Conservation (phyloP, 2,888 invertebrate species). For the Imbricaverruca yamaguchii region DNA sequence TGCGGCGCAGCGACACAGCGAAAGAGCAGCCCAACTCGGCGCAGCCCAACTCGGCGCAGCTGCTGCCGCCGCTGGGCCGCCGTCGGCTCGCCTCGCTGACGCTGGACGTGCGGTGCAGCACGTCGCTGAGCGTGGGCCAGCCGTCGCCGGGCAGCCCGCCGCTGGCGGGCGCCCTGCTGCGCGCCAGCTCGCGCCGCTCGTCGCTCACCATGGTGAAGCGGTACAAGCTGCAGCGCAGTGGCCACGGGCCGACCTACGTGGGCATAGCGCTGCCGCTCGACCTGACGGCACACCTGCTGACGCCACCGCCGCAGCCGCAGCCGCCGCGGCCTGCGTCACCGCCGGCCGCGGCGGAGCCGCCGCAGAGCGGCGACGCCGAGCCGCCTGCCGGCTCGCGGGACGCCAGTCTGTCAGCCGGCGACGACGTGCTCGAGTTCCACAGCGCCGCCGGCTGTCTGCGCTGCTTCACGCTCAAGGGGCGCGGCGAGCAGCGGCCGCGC, state of each 20-base stretch:
- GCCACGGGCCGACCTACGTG: conserved; percentile 22
- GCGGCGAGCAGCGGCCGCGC: conserved; percentile 13
- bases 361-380: conserved; percentile 1
- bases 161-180: neutral
- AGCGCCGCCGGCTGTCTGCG: conserved; percentile 35
- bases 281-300: conserved; percentile 27
- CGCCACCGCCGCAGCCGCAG: conserved; percentile 17
- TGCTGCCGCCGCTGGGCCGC: conserved; percentile 13
- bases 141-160: neutral
- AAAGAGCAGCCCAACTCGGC: conserved; percentile 6
- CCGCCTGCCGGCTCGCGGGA: neutral
- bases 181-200: conserved; percentile 12
- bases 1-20: conserved; percentile 34
- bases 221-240: conserved; percentile 20
- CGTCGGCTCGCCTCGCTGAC: conserved; percentile 16
- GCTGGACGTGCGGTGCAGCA: neutral
- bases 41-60: neutral
- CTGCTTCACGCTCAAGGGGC: conserved; percentile 30
- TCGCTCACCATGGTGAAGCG: conserved; percentile 22
- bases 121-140: neutral
- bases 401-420: neutral
- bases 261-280: conserved; percentile 32
- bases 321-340: conserved; percentile 20
- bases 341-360: conserved; percentile 27
- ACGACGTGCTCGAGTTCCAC: conserved; percentile 33